Evolutionary conservation across 2,888 invertebrate species (phyloP), one percentile per base, ranked within the genome.

Genomic region (Acrobasis repandana): DNA sequence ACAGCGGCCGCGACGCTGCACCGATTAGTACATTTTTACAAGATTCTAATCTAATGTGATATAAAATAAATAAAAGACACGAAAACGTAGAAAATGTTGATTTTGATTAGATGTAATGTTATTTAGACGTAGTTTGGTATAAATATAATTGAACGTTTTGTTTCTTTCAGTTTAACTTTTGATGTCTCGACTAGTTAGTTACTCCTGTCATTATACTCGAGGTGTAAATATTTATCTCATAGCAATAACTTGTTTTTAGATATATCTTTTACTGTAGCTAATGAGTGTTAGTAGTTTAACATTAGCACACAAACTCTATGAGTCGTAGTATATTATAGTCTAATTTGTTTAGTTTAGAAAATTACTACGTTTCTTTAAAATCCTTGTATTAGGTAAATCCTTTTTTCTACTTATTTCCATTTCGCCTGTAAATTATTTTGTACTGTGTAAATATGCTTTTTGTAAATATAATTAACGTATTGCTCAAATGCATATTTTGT

Each of bases 401-500:
- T 64, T 43, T 66, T 65, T 28, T 34, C 33, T 52, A 43, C 43
- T 51, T 15, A 51, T 33, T 52, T 52, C 16, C 33, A 28, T 60
- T 60, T 52, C 46, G 60, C 60, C 34, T 58, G 20, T 49, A 60
- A 18, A 65, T 70, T 74, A 73, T 69, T 68, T 68, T 73, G 70
- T 68, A 74, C 69, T 77, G 69, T 82, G 75, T 84, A 83, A 82
- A 80, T 83, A 81, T 79, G 81, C 84, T 88, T 87, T 85, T 81
- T 90, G 87, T 89, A 90, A 87, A 90, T 88, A 88, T 83, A 86
- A 83, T 85, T 86, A 87, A 87, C 79, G 82, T 90, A 89, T 90
- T 91, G 91, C 91, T 91, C 91, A 91, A 91, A 90, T 88, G 90
- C 88, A 90, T 91, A 91, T 91, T 91, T 91, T 91, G 88, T 91